Evolutionary conservation across 2,888 invertebrate genomes (phyloP).

Genomic region (Tipula lateralis): DNA sequence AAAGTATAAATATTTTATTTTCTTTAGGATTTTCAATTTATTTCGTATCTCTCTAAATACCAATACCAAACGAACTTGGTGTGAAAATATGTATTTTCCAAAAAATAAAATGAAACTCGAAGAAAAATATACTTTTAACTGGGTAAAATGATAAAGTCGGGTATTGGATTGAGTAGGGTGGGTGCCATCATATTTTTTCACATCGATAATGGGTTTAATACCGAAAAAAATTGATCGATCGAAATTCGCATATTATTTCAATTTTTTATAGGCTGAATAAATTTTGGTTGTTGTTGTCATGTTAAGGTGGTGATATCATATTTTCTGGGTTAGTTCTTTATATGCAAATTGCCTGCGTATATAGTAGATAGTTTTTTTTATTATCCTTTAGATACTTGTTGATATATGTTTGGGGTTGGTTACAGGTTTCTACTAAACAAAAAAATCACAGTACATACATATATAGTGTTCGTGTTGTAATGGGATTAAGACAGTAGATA

Average conservation of each 20-base stretch:
- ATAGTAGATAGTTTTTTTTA: neutral
- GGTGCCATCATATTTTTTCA: neutral
- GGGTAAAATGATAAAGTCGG: neutral
- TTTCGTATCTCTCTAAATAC: neutral
- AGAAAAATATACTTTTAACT: neutral
- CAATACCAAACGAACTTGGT: neutral
- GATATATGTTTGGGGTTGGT: neutral
- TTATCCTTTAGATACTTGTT: neutral
- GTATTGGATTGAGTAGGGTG: neutral
- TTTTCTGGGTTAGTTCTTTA: neutral
- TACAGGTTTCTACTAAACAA: neutral
- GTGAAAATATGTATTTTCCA: neutral
- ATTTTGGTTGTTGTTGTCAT: neutral
- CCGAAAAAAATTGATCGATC: neutral
- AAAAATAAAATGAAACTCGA: neutral
- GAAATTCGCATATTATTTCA: neutral
- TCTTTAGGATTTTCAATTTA: neutral
- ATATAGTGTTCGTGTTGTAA: no score
- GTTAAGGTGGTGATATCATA: neutral
- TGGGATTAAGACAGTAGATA: no score
- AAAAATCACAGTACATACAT: no score
- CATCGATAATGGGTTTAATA: neutral
- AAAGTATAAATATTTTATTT: conserved; percentile 15
- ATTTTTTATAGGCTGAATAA: neutral
- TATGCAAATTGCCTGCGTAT: neutral